Percentiles rank a stretch among this genome's conserved stretches.
Conservation (phyloP, 2,113 vertebrate genomes). For the Benitochromis conjunctus region DNA sequence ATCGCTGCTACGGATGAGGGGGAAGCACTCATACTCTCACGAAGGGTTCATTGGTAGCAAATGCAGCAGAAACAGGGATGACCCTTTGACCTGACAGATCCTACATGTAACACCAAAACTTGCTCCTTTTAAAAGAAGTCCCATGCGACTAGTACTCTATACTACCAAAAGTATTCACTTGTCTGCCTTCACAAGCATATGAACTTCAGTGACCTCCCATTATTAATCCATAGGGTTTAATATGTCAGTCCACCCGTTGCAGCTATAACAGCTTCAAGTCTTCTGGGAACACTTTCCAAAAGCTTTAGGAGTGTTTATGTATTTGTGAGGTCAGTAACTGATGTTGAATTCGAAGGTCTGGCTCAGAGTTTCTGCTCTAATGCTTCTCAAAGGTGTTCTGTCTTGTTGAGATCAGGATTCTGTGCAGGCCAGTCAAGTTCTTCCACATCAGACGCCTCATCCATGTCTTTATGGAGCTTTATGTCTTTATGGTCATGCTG, state of each 20-base stretch:
- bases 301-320: background rate
- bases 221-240: background rate
- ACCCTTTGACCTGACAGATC: background rate
- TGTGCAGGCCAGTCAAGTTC: fast-evolving
- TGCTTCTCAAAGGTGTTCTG: background rate
- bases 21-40: conserved; percentile 11
- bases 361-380: fast-evolving
- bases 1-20: background rate
- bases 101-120: background rate
- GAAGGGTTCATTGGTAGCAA: background rate
- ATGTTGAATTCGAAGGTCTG: background rate
- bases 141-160: background rate
- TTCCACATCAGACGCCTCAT: background rate
- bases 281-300: background rate
- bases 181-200: background rate
- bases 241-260: background rate
- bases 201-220: background rate
- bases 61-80: background rate
- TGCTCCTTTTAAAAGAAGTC: background rate
- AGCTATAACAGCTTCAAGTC: background rate
- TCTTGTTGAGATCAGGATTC: background rate
- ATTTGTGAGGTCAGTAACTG: background rate
- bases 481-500: background rate
- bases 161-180: background rate
- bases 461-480: background rate